A percentile compares a stretch with the other conserved stretches of the same genome.
Conservation (phyloP, 1,140 invertebrate genomes). For the Battus philenor region DNA sequence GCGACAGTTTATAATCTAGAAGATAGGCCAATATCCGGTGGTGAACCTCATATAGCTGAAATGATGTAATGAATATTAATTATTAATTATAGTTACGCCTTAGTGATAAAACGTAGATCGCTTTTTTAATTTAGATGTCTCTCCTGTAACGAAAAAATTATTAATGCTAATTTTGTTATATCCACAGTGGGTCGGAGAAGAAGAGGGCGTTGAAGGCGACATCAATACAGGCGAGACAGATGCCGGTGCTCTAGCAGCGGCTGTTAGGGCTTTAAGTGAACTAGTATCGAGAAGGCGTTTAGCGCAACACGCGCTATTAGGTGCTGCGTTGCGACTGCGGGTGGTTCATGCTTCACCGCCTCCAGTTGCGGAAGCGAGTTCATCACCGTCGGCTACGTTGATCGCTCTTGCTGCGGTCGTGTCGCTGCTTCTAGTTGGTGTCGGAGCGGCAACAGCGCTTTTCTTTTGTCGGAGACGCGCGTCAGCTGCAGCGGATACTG, state of each 20-base stretch:
- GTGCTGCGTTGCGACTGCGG: slow-evolving; percentile 84
- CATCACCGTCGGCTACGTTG: slow-evolving; percentile 84
- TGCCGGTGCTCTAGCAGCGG: slow-evolving; percentile 35
- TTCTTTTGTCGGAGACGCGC: slow-evolving; percentile 75
- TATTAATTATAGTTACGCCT: too few relatives aligned
- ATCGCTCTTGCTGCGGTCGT: slow-evolving; percentile 73
- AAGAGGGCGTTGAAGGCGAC: slow-evolving; percentile 38
- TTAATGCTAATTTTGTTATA: neutral
- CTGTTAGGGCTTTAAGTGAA: slow-evolving; percentile 51
- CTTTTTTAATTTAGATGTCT: too few relatives aligned
- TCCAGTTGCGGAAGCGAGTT: slow-evolving; percentile 80
- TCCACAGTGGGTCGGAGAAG: slow-evolving; percentile 53
- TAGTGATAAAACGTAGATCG: too few relatives aligned
- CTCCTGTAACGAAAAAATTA: too few relatives aligned
- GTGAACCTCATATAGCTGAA: too few relatives aligned
- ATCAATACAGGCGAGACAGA: slow-evolving; percentile 7
- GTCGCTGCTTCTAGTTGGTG: slow-evolving; percentile 74
- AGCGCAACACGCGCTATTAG: slow-evolving; percentile 72
- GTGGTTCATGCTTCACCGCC: slow-evolving; percentile 80
- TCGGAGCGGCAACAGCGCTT: slow-evolving; percentile 49
- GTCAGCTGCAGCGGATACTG: slow-evolving; percentile 76
- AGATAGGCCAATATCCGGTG: too few relatives aligned
- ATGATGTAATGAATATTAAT: too few relatives aligned
- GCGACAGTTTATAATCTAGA: too few relatives aligned
- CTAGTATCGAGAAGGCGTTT: slow-evolving; percentile 52